Percentiles rank a stretch among this genome's conserved stretches.
phyloP scores from a whole-genome alignment of 2,797 vertebrate genomes.

The Gambelia wislizenii region DNA sequence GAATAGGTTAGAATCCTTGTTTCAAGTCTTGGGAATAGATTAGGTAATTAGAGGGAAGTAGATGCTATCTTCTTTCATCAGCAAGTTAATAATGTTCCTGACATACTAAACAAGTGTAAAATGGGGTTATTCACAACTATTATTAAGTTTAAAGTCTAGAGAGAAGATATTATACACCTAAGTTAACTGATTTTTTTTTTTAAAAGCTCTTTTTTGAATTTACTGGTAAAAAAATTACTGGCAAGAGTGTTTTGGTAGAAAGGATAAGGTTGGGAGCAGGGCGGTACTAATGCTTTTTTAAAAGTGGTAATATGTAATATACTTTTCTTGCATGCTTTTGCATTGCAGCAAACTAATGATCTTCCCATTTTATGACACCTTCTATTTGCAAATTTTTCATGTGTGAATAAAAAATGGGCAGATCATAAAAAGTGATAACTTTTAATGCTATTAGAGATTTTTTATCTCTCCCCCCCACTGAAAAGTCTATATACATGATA shows the following conservation, averaged over 20 bases:
- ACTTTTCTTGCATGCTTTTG: not conserved
- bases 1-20: not conserved
- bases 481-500: not conserved
- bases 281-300: too few species aligned
- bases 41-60: conserved; percentile 19
- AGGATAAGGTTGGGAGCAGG: too few species aligned
- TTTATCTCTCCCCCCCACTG: not conserved
- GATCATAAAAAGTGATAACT: not conserved
- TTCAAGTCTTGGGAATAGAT: conserved; percentile 1
- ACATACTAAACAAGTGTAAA: conserved; percentile 30
- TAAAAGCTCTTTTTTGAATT: not conserved
- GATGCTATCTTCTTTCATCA: not conserved
- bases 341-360: not conserved
- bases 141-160: conserved; percentile 15
- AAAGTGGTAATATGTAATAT: not conserved
- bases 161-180: not conserved
- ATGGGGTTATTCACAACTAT: not conserved
- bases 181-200: not conserved
- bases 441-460: not conserved
- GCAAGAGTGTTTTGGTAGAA: too few species aligned
- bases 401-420: not conserved
- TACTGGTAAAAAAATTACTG: too few species aligned
- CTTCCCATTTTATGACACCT: not conserved
- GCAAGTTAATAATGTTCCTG: conserved; percentile 7
- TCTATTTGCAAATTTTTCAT: not conserved